phyloP scores from a whole-genome alignment of 2,888 invertebrate genomes.

The Muschampia plurimacula region DNA sequence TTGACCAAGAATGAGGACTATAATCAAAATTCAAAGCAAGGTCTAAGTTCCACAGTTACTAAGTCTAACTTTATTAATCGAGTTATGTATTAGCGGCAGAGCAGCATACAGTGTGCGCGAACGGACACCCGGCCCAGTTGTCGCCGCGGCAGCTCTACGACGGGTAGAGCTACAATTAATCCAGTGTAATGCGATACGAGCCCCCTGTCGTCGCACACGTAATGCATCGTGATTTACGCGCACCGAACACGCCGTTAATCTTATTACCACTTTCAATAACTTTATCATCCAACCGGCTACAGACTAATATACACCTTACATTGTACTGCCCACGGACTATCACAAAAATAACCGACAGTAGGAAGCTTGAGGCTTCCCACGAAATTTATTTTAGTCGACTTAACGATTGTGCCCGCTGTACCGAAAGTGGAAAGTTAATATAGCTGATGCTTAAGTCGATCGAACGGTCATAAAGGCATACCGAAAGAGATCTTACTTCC shows the following conservation, averaged over 20 bases:
- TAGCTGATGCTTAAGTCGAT: slow-evolving; percentile 62
- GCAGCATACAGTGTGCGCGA: slow-evolving; percentile 50
- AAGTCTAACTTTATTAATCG: neutral
- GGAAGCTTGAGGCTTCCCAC: slow-evolving; percentile 77
- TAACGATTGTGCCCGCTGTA: slow-evolving; percentile 74
- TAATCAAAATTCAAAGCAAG: neutral
- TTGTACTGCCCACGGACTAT: slow-evolving; percentile 58
- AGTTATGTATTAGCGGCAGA: neutral
- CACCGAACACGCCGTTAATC: slow-evolving; percentile 80
- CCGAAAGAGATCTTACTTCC: slow-evolving; percentile 20
- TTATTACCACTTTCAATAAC: slow-evolving; percentile 85
- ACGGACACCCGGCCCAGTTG: slow-evolving; percentile 62
- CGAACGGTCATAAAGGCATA: slow-evolving; percentile 59
- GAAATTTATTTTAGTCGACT: slow-evolving; percentile 79
- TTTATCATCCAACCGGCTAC: slow-evolving; percentile 73
- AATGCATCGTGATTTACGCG: slow-evolving; percentile 84
- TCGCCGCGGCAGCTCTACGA: slow-evolving; percentile 55
- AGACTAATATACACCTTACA: slow-evolving; percentile 69
- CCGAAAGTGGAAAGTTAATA: slow-evolving; percentile 74
- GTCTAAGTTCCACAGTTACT: neutral
- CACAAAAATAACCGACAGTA: slow-evolving; percentile 47
- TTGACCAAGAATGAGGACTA: neutral
- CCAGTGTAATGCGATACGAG: slow-evolving; percentile 81
- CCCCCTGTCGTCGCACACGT: slow-evolving; percentile 80
- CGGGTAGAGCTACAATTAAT: slow-evolving; percentile 77